Evolutionary conservation across 2,888 invertebrate species (phyloP).

Genomic region (Euzetes globulus): DNA sequence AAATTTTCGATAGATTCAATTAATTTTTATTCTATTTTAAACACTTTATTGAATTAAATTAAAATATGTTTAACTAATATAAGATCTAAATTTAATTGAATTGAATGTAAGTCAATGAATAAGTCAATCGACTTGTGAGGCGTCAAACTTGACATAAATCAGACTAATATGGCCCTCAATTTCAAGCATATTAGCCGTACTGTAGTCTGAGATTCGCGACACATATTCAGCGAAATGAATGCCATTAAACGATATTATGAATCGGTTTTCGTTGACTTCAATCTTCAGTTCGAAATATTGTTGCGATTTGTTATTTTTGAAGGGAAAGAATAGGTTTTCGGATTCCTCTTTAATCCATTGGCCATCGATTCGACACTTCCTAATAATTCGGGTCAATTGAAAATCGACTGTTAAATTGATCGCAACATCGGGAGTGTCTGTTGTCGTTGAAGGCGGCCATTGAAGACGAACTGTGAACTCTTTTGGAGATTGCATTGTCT

Average conservation of each 20-base stretch:
- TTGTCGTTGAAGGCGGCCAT: background rate
- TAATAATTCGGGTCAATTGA: background rate
- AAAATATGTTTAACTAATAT: too few species aligned
- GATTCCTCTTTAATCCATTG: constrained; percentile 12
- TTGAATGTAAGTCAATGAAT: too few species aligned
- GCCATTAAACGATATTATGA: constrained; percentile 12
- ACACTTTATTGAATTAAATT: too few species aligned
- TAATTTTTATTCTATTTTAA: too few species aligned
- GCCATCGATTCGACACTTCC: constrained; percentile 1
- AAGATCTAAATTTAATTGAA: too few species aligned
- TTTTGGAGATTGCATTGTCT: background rate
- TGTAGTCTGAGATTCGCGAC: background rate
- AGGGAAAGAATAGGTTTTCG: background rate
- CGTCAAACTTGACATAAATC: constrained; percentile 22
- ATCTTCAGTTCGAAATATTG: constrained; percentile 13
- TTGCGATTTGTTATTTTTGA: background rate
- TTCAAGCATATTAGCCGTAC: constrained; percentile 7
- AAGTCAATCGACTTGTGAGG: constrained; percentile 10
- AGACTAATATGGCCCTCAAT: background rate
- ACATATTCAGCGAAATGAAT: background rate
- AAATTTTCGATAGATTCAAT: too few species aligned
- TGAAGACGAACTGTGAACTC: background rate
- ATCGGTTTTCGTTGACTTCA: background rate
- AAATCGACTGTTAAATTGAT: background rate
- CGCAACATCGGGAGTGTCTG: background rate